Evolutionary conservation across 2,888 invertebrate genomes (phyloP).

Genomic region (Drosophila anomalipes): DNA sequence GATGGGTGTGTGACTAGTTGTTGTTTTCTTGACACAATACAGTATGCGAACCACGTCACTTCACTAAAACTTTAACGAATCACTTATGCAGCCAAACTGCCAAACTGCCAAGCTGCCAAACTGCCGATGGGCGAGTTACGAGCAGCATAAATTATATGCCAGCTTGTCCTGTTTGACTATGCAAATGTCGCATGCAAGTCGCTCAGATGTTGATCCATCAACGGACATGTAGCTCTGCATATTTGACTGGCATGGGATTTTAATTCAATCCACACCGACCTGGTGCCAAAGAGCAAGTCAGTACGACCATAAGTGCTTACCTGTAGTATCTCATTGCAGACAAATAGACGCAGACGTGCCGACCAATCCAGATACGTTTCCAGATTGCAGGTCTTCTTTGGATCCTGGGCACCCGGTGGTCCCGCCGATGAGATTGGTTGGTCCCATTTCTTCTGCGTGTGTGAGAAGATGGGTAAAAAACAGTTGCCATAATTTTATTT

Average conservation of each 20-base stretch:
- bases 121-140: constrained; percentile 63
- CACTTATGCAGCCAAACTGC: constrained; percentile 55
- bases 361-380: constrained; percentile 86
- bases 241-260: constrained; percentile 60
- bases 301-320: constrained; percentile 64
- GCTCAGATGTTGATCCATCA: constrained; percentile 30
- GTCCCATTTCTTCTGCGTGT: constrained; percentile 51
- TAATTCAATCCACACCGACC: constrained; percentile 62
- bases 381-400: constrained; percentile 85
- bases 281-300: background rate
- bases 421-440: constrained; percentile 79
- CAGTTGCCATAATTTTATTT: constrained; percentile 65
- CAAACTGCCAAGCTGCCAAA: constrained; percentile 62
- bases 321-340: constrained; percentile 85
- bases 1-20: constrained; percentile 19
- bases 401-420: constrained; percentile 75
- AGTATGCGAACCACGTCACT: constrained; percentile 60
- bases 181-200: constrained; percentile 21
- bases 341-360: constrained; percentile 84
- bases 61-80: constrained; percentile 61
- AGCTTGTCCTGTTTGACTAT: constrained; percentile 11
- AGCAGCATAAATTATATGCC: constrained; percentile 69
- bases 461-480: constrained; percentile 65
- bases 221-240: constrained; percentile 36
- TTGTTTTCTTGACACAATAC: constrained; percentile 42